These are phyloP conservation scores for Pelusios castaneus DNA, from an alignment of 2,113 vertebrate genomes.

Conservation along the genomic window DNA sequence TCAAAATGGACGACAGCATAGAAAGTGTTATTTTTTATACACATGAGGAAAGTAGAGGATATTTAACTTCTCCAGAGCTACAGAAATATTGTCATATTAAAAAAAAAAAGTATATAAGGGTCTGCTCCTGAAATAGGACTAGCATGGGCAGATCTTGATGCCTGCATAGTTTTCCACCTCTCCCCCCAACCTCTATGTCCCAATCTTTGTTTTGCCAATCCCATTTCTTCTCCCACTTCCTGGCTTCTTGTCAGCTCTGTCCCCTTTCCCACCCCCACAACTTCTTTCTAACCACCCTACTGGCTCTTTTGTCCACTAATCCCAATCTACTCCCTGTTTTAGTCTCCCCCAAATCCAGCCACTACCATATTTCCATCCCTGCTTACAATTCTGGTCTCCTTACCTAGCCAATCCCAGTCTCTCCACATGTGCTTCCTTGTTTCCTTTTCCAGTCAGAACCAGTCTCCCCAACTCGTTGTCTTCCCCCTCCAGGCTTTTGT, in stretches of 20 bases:
- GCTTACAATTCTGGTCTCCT: neutral
- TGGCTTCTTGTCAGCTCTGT: neutral
- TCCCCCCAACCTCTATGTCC: neutral
- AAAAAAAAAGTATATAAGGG: neutral
- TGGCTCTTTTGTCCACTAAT: neutral
- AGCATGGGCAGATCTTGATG: neutral
- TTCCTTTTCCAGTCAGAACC: neutral
- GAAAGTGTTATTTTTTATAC: neutral
- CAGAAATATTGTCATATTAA: neutral
- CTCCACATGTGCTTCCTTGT: neutral
- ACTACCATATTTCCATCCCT: neutral
- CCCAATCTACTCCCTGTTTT: neutral
- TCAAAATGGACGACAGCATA: neutral
- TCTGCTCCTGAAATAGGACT: neutral
- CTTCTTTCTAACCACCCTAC: neutral
- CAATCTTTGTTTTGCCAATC: neutral
- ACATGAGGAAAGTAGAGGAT: neutral
- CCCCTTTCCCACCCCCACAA: neutral
- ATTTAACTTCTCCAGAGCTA: neutral
- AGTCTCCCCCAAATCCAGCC: neutral
- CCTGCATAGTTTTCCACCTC: neutral
- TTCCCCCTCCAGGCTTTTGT: neutral
- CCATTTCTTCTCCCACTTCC: neutral
- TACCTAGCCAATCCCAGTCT: neutral
- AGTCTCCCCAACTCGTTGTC: neutral